Evolutionary conservation across 2,797 vertebrate species (phyloP).

Genomic region (Cryptoprocta ferox): DNA sequence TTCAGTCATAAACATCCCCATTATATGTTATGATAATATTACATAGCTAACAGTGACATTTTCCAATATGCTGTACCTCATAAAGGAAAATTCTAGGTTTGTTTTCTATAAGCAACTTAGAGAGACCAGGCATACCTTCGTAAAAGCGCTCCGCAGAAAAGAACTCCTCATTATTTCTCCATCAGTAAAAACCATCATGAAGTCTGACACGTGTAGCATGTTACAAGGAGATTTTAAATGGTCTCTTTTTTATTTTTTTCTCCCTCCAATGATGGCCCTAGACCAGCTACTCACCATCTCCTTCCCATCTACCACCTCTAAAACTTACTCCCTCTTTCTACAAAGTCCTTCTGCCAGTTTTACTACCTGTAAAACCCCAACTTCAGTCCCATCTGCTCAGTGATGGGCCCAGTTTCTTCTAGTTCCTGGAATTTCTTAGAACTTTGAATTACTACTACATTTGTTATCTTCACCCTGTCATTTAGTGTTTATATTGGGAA

Average conservation of each 20-base stretch:
- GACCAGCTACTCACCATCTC: background rate
- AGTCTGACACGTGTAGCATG: background rate
- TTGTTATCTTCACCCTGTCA: background rate
- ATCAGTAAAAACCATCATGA: background rate
- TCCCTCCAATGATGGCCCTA: background rate
- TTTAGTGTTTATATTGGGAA: background rate
- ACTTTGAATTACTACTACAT: background rate
- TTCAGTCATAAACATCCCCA: background rate
- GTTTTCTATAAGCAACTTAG: background rate
- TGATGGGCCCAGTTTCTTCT: background rate
- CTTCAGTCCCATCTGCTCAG: background rate
- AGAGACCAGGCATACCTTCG: background rate
- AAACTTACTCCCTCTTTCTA: background rate
- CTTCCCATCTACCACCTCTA: background rate
- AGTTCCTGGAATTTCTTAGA: background rate
- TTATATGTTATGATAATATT: background rate
- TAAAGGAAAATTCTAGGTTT: background rate
- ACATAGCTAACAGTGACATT: background rate
- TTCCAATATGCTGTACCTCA: background rate
- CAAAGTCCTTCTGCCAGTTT: background rate
- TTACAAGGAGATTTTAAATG: background rate
- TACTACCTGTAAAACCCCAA: background rate
- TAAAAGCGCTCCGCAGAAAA: background rate
- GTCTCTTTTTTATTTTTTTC: background rate
- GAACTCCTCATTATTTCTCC: background rate